These are phyloP conservation scores for Onychomys torridus DNA, from an alignment of 2,797 vertebrate genomes.

Conservation along the genomic window DNA sequence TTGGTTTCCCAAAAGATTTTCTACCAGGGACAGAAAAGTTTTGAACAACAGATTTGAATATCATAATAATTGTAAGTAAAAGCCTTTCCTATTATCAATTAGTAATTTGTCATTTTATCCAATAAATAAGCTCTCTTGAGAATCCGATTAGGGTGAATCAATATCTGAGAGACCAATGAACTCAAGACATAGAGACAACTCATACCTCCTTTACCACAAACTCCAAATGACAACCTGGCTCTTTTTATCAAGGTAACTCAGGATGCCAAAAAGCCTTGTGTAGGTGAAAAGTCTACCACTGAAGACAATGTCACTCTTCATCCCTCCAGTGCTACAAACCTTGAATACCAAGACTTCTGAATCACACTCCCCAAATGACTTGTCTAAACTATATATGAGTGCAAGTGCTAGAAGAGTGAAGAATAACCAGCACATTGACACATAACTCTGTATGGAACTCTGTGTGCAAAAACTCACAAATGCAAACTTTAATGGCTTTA, in stretches of 20 bases:
- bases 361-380: neutral
- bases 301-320: neutral
- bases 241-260: neutral
- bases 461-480: neutral
- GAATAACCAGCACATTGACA: neutral
- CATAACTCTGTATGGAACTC: neutral
- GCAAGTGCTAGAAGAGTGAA: slow-evolving; percentile 5
- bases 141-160: neutral
- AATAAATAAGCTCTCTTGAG: neutral
- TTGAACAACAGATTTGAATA: neutral
- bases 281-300: neutral
- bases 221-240: neutral
- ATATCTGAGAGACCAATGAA: neutral
- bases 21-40: neutral
- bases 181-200: neutral
- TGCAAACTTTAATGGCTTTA: neutral
- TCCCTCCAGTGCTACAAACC: neutral
- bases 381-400: neutral
- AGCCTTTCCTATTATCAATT: neutral
- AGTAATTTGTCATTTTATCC: slow-evolving; percentile 3
- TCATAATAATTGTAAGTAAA: neutral
- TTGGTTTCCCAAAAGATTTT: neutral
- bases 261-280: neutral
- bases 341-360: neutral
- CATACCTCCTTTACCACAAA: neutral